Conservation (phyloP, 2,113 vertebrate species). For the Cavia aperea region DNA sequence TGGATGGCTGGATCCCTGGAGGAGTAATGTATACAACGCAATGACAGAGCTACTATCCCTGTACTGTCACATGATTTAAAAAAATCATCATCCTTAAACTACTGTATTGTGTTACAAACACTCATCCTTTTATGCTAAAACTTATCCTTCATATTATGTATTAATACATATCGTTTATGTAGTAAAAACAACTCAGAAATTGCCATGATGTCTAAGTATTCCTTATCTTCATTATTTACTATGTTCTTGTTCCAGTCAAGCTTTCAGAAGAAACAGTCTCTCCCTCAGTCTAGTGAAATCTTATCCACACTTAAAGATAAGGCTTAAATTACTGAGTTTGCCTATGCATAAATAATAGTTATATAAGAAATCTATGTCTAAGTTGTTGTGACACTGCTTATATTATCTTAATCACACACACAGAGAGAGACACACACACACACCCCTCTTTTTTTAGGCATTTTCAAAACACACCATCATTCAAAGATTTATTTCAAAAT, state of each 20-base stretch:
- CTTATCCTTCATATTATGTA: not conserved
- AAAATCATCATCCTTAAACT: not conserved
- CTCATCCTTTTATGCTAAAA: not conserved
- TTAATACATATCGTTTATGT: not conserved
- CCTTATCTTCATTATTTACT: not conserved
- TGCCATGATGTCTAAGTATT: not conserved
- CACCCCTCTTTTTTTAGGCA: not conserved
- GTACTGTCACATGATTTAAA: not conserved
- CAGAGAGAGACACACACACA: not conserved
- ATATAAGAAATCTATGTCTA: constrained; percentile 12
- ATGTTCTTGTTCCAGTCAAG: not conserved
- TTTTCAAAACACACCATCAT: not conserved
- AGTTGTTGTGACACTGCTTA: not conserved
- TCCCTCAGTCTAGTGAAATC: not conserved
- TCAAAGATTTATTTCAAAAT: constrained; percentile 19
- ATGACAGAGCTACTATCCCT: not conserved
- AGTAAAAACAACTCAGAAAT: not conserved
- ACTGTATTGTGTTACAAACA: not conserved
- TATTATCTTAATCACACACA: not conserved
- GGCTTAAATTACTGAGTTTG: not conserved
- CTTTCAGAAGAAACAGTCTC: not conserved
- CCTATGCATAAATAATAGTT: not conserved
- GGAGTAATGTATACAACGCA: not conserved
- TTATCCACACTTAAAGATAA: not conserved
- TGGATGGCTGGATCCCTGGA: not conserved